Evolutionary conservation across 2,797 vertebrate species (phyloP).

Genomic region (Channa striata): DNA sequence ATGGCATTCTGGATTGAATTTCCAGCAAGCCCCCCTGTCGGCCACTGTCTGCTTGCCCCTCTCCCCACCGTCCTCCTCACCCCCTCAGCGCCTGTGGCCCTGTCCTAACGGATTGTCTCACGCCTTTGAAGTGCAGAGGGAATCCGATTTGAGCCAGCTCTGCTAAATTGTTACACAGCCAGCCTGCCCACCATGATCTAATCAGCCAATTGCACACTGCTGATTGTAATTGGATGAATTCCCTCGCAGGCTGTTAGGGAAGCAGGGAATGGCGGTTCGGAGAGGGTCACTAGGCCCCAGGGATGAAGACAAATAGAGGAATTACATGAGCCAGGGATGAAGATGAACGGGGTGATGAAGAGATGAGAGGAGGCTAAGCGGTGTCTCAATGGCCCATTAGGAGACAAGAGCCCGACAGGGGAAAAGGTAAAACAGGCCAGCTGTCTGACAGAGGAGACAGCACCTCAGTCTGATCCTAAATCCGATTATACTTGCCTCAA

Average conservation of each 20-base stretch:
- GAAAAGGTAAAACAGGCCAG: constrained; percentile 76
- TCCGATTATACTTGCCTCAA: constrained; percentile 68
- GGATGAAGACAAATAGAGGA: constrained; percentile 89
- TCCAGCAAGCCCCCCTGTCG: constrained; percentile 69
- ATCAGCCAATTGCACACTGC: constrained; percentile 85
- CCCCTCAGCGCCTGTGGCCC: constrained; percentile 72
- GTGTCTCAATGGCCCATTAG: constrained; percentile 85
- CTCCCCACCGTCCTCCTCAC: constrained; percentile 57
- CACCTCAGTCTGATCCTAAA: constrained; percentile 70
- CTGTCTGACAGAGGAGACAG: constrained; percentile 67
- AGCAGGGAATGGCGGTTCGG: constrained; percentile 76
- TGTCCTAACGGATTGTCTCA: constrained; percentile 87
- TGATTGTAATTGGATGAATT: constrained; percentile 92
- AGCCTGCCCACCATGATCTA: constrained; percentile 81
- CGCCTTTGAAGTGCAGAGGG: constrained; percentile 86
- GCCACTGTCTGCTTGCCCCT: constrained; percentile 66
- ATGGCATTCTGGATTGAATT: constrained; percentile 87
- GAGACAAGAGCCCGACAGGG: constrained; percentile 76
- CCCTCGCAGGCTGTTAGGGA: constrained; percentile 88
- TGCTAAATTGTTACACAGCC: constrained; percentile 87
- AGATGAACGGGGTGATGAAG: constrained; percentile 80
- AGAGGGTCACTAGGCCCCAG: constrained; percentile 78
- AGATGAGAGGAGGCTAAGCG: constrained; percentile 77
- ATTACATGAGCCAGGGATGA: constrained; percentile 81
- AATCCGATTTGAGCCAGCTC: constrained; percentile 85